These are phyloP conservation scores for Mustelus asterias DNA, from an alignment of 2,113 vertebrate species.

Conservation along the genomic window DNA sequence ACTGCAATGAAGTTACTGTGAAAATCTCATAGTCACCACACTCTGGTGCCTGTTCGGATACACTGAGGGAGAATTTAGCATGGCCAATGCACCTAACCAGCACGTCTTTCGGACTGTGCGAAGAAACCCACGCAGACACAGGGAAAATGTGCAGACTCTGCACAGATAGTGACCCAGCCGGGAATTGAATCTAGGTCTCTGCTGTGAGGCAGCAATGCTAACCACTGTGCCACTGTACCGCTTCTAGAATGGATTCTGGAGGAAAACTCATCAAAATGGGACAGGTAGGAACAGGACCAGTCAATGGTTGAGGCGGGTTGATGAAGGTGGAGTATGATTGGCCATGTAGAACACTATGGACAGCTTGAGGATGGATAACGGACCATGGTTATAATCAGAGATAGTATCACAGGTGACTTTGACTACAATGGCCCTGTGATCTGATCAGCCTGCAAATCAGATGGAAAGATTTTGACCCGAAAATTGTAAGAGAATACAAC, in stretches of 20 bases:
- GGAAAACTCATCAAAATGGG: neutral
- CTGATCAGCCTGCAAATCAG: neutral
- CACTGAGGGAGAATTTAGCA: too few species aligned
- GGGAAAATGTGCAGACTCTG: too few species aligned
- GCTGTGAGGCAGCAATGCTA: too few species aligned
- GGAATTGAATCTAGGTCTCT: too few species aligned
- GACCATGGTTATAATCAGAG: neutral
- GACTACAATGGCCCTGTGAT: neutral
- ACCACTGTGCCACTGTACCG: too few species aligned
- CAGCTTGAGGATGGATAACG: neutral
- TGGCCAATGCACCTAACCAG: too few species aligned
- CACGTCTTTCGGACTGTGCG: too few species aligned
- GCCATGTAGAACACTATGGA: neutral
- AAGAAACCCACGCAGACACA: too few species aligned
- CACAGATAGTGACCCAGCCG: too few species aligned
- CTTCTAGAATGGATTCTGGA: neutral
- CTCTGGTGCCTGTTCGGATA: too few species aligned
- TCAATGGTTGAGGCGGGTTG: neutral
- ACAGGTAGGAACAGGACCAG: neutral
- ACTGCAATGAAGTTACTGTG: too few species aligned
- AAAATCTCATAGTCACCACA: too few species aligned
- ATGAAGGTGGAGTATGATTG: neutral
- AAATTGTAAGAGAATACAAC: neutral
- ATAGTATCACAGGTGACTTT: neutral
- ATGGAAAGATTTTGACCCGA: neutral